Evolutionary conservation across 1,140 invertebrate genomes (phyloP).

Genomic region (Diorhabda elongata): DNA sequence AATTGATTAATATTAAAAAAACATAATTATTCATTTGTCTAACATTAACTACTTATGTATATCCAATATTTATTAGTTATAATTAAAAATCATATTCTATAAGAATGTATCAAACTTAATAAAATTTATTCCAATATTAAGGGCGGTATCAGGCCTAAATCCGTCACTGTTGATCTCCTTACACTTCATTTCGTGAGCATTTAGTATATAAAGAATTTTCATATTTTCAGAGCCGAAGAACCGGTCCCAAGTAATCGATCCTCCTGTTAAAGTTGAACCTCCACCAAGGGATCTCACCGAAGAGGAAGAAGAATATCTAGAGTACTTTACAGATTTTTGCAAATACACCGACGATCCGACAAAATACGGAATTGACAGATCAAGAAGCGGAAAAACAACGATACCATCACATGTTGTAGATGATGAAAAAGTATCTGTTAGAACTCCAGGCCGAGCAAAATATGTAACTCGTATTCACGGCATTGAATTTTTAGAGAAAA

Average conservation of each 20-base stretch:
- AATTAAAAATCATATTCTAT: no score
- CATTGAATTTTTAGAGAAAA: not conserved
- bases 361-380: slow-evolving; percentile 33
- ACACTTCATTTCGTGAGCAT: no score
- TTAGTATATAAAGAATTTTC: no score
- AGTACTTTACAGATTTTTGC: slow-evolving; percentile 42
- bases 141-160: no score
- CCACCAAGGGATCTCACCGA: slow-evolving; percentile 32
- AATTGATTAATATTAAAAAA: no score
- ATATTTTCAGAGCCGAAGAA: slow-evolving; percentile 31
- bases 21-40: no score
- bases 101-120: no score
- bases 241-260: slow-evolving; percentile 34
- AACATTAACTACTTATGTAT: no score
- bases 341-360: slow-evolving; percentile 29
- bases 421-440: not conserved
- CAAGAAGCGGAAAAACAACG: not conserved
- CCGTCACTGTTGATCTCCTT: no score
- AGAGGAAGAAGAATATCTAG: slow-evolving; percentile 38
- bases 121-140: no score
- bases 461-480: not conserved
- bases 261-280: slow-evolving; percentile 16
- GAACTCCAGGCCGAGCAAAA: not conserved
- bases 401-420: not conserved
- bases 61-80: no score